Evolutionary conservation across 2,888 invertebrate genomes (phyloP), one percentile per base, ranked within the genome.

Genomic region (Alloscopus bannaensis): DNA sequence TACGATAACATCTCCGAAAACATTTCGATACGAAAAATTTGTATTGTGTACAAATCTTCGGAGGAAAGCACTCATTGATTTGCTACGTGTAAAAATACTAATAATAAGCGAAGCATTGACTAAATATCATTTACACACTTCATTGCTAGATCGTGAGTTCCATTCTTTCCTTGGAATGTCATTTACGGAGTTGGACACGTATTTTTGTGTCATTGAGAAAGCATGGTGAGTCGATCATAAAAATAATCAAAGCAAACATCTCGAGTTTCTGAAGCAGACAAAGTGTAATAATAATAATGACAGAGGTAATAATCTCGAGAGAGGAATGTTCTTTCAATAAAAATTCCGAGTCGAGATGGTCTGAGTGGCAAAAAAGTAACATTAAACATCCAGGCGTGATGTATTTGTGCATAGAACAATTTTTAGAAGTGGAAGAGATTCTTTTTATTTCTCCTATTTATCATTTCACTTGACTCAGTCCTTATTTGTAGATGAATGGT

Each of bases 281-380:
- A 59, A 59, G 59, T 59, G 29, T 1, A 59, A 59, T 59, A 55
- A 42, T 42, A 42, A 55, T 55, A 59, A 29, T 59, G 59, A 59
- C 59, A 59, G 59, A 29, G 59, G 31, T 59, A 59, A 59, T 29
- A 59, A 59, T 59, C 59, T 59, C 3, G 24, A 26, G 26, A 55
- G 26, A 26, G 24, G 55, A 24, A 26, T 22, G 42, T 42, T n/a
- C n/a, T n/a, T n/a, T n/a, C n/a, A n/a, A n/a, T n/a, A n/a, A n/a
- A n/a, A n/a, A n/a, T n/a, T n/a, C n/a, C n/a, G n/a, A n/a, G n/a
- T n/a, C n/a, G n/a, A n/a, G n/a, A n/a, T n/a, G n/a, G n/a, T n/a
- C n/a, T n/a, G n/a, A n/a, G n/a, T n/a, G n/a, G n/a, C n/a, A n/a
- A n/a, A n/a, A n/a, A n/a, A n/a, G n/a, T n/a, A 47, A 47, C 36